Conservation (phyloP, 2,113 vertebrate species). For the Gnathonemus echidnorhynchus region DNA sequence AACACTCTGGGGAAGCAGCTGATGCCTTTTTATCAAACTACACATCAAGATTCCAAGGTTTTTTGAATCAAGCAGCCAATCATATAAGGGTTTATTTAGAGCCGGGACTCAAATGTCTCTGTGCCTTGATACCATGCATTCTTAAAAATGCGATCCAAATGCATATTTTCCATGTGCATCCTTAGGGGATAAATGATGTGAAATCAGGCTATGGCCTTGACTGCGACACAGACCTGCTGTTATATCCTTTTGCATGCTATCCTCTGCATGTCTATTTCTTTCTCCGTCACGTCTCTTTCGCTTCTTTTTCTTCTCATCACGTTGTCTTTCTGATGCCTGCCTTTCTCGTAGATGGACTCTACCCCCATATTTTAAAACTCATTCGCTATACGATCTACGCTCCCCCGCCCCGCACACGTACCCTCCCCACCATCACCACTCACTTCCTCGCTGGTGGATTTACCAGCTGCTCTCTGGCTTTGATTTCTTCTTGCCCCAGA, state of each 20-base stretch:
- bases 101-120: neutral
- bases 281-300: neutral
- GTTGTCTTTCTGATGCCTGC: slow-evolving; percentile 10
- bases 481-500: slow-evolving; percentile 62
- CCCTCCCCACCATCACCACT: slow-evolving; percentile 30
- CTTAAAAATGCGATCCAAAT: neutral
- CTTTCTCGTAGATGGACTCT: slow-evolving; percentile 4
- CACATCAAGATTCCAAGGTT: neutral
- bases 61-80: neutral
- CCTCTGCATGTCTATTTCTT: neutral
- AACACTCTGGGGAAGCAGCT: neutral
- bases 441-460: slow-evolving; percentile 36
- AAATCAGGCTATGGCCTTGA: neutral
- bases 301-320: neutral
- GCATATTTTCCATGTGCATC: neutral
- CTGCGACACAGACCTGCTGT: neutral
- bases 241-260: neutral
- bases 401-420: slow-evolving; percentile 34
- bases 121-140: neutral
- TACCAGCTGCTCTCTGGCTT: slow-evolving; percentile 69
- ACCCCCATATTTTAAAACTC: slow-evolving; percentile 22
- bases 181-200: neutral
- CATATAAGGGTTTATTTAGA: neutral
- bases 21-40: neutral
- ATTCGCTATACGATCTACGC: slow-evolving; percentile 13